Conservation (phyloP, 92 coral and sea anemone genomes). For the Paragorgia papillata region DNA sequence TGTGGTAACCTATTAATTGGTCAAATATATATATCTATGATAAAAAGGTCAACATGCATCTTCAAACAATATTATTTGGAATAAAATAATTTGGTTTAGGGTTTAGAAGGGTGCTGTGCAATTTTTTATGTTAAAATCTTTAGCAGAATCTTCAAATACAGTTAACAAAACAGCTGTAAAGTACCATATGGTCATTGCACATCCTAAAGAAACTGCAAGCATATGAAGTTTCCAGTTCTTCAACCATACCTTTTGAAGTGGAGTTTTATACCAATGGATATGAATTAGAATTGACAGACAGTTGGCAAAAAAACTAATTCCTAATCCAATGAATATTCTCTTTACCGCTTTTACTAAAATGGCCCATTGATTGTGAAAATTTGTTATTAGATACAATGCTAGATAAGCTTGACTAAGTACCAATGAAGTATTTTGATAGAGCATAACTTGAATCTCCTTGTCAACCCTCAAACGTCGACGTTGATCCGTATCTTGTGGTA, state of each 20-base stretch:
- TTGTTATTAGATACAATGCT: slow-evolving; percentile 13
- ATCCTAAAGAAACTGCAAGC: background rate
- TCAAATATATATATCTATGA: too few relatives aligned
- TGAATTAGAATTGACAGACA: background rate
- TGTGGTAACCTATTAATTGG: too few relatives aligned
- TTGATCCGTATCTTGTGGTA: background rate
- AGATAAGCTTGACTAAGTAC: slow-evolving; percentile 21
- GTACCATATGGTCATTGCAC: slow-evolving; percentile 11
- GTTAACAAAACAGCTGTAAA: slow-evolving; percentile 18
- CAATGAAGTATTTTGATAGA: slow-evolving; percentile 15
- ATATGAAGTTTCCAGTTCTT: slow-evolving; percentile 9
- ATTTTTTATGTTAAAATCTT: background rate
- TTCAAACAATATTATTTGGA: too few relatives aligned
- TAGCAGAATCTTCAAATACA: slow-evolving; percentile 10
- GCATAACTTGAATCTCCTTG: slow-evolving; percentile 21
- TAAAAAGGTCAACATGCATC: too few relatives aligned
- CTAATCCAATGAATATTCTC: slow-evolving; percentile 24
- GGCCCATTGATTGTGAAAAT: background rate
- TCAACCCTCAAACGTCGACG: slow-evolving; percentile 12
- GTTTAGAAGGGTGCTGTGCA: slow-evolving; percentile 34
- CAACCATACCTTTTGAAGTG: background rate
- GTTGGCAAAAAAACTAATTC: slow-evolving; percentile 1
- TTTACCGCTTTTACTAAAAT: background rate
- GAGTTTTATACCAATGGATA: slow-evolving; percentile 19
- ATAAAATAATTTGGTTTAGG: too few relatives aligned